Evolutionary conservation across 23 tunicate species (phyloP), one percentile per base, ranked within the genome.

Genomic region (Trididemnum miniatum): DNA sequence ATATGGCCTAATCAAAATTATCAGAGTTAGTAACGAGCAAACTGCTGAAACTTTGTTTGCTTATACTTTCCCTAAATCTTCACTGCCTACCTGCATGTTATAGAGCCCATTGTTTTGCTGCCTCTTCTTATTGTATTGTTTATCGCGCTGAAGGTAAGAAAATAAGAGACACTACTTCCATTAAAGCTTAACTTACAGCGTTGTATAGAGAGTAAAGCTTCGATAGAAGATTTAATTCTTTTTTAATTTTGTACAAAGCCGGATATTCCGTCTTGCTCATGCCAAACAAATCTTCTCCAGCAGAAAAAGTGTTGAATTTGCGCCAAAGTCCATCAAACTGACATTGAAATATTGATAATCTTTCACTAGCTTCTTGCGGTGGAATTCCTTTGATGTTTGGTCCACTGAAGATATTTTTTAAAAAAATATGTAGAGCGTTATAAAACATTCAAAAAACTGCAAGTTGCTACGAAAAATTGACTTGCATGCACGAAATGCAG

Each of bases 231-330:
- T 95, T 95, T 35, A 95, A 77, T 77, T 95, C 98, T 65, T 95
- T 95, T 35, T 85, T 85, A 71, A 95, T 95, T 62, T 90, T 86
- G 40, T 85, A 83, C 67, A 95, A 50, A 22, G 90, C 84, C 23
- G 91, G 92, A 66, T 95, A 95, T 50, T 95, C 98, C 25, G 98
- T 95, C 35, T 87, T 95, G 71, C 57, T 64, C 75, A 95, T 44
- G 1, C 98, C 98, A 71, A 95, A 95, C 35, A 95, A 77, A 37
- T 95, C 98, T 77, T 95, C 98, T n/a, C 98, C 98, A 2, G 88
- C 98, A 51, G 95, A 89, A 51, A 85, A 89, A 0, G 95, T 95
- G 44, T 52, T 63, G 40, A 77, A 95, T 82, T 89, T 89, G 20
- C 95, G 74, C 95, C 95, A 95, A 27, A 95, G 87, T 5, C 87